phyloP scores from a whole-genome alignment of 2,797 vertebrate species.

The Lepilemur ruficaudatus region DNA sequence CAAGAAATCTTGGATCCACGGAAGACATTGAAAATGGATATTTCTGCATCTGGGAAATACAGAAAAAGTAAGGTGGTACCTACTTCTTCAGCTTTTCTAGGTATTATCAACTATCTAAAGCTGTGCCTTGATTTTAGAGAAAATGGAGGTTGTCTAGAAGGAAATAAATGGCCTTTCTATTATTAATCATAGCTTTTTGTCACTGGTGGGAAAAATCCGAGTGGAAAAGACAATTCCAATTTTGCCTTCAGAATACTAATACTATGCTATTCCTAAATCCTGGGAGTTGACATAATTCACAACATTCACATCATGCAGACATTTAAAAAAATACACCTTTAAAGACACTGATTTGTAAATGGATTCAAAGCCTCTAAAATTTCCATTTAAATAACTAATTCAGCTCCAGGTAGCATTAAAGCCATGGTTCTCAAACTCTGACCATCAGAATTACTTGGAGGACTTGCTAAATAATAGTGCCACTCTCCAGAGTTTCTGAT shows the following conservation, averaged over 20 bases:
- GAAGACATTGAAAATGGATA: neutral
- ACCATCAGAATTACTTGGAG: neutral
- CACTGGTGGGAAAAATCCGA: neutral
- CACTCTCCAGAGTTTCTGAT: neutral
- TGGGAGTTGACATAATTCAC: neutral
- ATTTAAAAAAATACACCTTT: neutral
- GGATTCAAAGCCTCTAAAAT: neutral
- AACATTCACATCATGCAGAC: neutral
- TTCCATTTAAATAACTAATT: neutral
- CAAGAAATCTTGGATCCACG: neutral
- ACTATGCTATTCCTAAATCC: neutral
- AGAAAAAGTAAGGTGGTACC: neutral
- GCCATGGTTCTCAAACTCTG: neutral
- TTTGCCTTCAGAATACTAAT: neutral
- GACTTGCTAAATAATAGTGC: neutral
- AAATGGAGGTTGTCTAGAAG: neutral
- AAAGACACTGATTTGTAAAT: constrained; percentile 16
- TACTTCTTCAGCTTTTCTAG: neutral
- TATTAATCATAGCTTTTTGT: neutral
- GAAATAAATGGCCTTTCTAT: neutral
- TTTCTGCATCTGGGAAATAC: neutral
- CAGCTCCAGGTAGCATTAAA: neutral
- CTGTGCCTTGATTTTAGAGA: neutral
- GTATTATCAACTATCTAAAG: neutral
- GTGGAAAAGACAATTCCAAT: neutral